A percentile compares a stretch with the other conserved stretches of the same genome.
phyloP scores from a whole-genome alignment of 2,797 vertebrate genomes.

The Coluber constrictor region DNA sequence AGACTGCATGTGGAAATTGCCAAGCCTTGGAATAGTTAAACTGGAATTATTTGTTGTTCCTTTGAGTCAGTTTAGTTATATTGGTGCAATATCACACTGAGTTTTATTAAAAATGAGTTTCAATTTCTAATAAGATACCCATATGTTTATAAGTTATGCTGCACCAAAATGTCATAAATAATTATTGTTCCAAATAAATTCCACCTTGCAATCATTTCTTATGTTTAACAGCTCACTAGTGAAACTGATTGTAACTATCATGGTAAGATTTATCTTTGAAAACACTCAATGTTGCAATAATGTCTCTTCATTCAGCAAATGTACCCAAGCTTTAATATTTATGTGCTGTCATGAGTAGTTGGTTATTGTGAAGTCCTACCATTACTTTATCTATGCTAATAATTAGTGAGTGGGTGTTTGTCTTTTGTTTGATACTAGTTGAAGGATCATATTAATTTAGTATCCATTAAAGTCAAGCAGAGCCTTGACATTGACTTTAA shows the following conservation, averaged over 20 bases:
- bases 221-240: slow-evolving; percentile 45
- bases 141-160: slow-evolving; percentile 62
- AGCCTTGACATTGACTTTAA: not conserved
- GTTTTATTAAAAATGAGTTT: slow-evolving; percentile 69
- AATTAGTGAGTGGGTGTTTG: slow-evolving; percentile 36
- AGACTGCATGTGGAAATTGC: slow-evolving; percentile 49
- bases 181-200: slow-evolving; percentile 62
- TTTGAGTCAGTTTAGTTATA: slow-evolving; percentile 61
- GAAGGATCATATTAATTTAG: not conserved
- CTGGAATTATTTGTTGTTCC: slow-evolving; percentile 58
- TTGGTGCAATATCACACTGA: slow-evolving; percentile 56
- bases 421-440: not conserved
- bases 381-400: slow-evolving; percentile 13
- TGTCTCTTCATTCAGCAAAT: not conserved
- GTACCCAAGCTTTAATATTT: not conserved
- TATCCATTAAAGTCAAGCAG: slow-evolving; percentile 5
- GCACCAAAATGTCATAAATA: slow-evolving; percentile 64
- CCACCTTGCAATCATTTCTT: slow-evolving; percentile 53
- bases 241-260: slow-evolving; percentile 38
- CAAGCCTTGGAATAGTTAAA: slow-evolving; percentile 40
- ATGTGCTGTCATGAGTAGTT: not conserved
- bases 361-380: not conserved
- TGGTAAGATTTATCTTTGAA: not conserved
- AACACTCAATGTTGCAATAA: slow-evolving; percentile 19
- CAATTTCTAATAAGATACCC: slow-evolving; percentile 70